phyloP scores from a whole-genome alignment of 2,888 invertebrate species.

The Rutpela maculata region DNA sequence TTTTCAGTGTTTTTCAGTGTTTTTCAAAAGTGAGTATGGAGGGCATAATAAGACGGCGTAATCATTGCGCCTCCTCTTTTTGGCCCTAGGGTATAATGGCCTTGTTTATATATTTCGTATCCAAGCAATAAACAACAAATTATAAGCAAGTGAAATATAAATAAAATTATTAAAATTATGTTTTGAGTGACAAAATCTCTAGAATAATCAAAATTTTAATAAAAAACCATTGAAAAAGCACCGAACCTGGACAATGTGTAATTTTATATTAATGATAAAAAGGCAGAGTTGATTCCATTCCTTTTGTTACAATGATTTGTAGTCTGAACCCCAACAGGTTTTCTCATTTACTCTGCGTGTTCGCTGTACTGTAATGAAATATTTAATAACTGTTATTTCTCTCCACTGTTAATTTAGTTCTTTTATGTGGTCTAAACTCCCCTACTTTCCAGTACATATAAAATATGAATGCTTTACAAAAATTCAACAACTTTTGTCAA shows the following conservation, averaged over 20 bases:
- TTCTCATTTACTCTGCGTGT: not conserved
- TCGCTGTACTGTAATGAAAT: not conserved
- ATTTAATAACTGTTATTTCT: not conserved
- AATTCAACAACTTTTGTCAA: constrained; percentile 6
- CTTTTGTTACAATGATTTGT: not conserved
- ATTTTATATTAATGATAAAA: not conserved
- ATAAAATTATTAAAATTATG: too few species aligned
- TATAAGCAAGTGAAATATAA: too few species aligned
- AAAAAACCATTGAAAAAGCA: not conserved
- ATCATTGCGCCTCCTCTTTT: too few species aligned
- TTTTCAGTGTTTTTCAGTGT: too few species aligned
- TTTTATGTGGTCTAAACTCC: not conserved
- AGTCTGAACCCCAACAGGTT: not conserved
- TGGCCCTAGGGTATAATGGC: too few species aligned
- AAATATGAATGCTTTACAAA: not conserved
- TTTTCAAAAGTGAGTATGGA: too few species aligned
- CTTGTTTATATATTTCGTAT: too few species aligned
- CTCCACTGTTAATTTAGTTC: not conserved
- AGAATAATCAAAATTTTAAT: not conserved
- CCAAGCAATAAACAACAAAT: too few species aligned
- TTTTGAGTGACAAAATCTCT: too few species aligned
- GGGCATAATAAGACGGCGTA: too few species aligned
- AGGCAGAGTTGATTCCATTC: not conserved
- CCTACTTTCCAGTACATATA: not conserved
- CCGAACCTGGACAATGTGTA: not conserved